Evolutionary conservation across 2,113 vertebrate genomes (phyloP).

Genomic region (Embiotoca jacksoni): DNA sequence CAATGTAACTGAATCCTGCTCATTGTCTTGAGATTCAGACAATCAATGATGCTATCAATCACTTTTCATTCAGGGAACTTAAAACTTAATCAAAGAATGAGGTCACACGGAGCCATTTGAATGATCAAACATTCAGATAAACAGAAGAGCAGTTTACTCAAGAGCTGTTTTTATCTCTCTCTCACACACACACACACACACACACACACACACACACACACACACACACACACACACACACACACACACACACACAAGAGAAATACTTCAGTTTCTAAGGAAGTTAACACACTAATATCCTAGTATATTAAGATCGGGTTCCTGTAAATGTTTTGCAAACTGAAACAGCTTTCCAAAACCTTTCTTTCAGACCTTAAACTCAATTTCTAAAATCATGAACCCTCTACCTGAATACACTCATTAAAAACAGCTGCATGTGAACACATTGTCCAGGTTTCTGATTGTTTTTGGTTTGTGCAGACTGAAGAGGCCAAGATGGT

Average conservation of each 20-base stretch:
- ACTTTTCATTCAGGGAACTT: background rate
- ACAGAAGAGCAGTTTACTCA: background rate
- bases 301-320: no score
- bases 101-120: constrained; percentile 5
- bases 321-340: no score
- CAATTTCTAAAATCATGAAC: no score
- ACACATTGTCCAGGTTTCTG: no score
- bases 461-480: no score
- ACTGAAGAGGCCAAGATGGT: no score
- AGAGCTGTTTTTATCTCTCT: no score
- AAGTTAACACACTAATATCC: background rate
- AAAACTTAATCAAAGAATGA: background rate
- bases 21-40: background rate
- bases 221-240: background rate
- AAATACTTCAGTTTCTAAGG: no score
- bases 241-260: background rate
- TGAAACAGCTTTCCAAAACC: no score
- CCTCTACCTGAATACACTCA: no score
- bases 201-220: background rate
- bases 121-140: constrained; percentile 11
- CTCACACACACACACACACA: background rate
- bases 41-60: constrained; percentile 16
- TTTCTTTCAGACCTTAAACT: no score
- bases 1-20: background rate
- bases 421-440: no score